phyloP scores from a whole-genome alignment of 2,113 vertebrate species.

The Mus spicilegus region DNA sequence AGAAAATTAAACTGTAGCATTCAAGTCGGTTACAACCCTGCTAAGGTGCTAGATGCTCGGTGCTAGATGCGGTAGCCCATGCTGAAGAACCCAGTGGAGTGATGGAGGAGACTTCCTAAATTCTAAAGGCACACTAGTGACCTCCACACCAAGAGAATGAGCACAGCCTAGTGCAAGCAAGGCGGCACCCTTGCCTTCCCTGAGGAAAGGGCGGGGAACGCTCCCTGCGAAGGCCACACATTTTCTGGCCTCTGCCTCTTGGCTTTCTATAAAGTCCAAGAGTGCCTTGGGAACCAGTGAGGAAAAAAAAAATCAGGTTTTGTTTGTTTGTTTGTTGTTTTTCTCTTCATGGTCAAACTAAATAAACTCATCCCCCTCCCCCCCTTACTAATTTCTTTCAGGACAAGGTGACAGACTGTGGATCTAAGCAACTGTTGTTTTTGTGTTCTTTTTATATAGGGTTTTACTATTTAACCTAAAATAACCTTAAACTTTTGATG shows the following conservation, averaged over 20 bases:
- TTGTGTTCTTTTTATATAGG: background rate
- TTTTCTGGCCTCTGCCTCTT: background rate
- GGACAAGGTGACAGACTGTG: background rate
- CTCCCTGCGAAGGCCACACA: background rate
- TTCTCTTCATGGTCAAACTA: background rate
- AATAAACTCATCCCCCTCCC: background rate
- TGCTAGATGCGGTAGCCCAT: background rate
- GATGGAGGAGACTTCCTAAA: background rate
- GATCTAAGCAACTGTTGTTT: background rate
- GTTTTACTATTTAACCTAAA: background rate
- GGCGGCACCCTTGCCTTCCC: background rate
- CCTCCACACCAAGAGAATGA: background rate
- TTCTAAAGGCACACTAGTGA: background rate
- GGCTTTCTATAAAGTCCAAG: background rate
- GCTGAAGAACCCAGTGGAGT: background rate
- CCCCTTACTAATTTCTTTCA: background rate
- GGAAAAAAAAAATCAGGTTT: background rate
- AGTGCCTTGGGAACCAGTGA: background rate
- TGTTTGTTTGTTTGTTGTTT: no score
- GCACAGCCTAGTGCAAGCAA: background rate
- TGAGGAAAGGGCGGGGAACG: background rate
- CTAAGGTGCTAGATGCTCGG: no score
- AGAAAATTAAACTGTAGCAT: conserved; percentile 71
- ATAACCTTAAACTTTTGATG: background rate
- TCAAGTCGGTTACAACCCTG: conserved; percentile 31